Evolutionary conservation across 1,140 invertebrate genomes (phyloP), one percentile per base, ranked within the genome.

Genomic region (Yoshiicerus persimilis): DNA sequence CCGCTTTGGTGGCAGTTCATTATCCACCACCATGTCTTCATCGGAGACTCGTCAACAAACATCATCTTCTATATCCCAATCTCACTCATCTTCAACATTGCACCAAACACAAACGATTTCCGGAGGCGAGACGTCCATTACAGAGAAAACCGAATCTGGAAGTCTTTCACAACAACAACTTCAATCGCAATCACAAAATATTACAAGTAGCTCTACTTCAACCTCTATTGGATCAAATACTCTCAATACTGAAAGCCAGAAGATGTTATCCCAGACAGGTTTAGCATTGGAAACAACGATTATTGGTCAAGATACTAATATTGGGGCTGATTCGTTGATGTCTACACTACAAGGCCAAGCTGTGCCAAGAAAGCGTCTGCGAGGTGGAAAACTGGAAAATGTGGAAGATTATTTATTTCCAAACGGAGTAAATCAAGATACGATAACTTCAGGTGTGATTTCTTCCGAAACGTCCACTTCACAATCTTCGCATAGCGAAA

Each of bases 351-450:
- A 87, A 75, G 8, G 38, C 6, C 62, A 70, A 27, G 64, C 23
- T 27, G 34, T 25, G 0, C 77, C 86, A 16, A 77, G 84, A 62
- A 84, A 75, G 20, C 47, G 89, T 13, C 85, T 90, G 0, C 64
- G 89, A 16, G 89, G 89, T 11, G 64, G 66, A 23, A 90, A 90
- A 88, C 39, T 90, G 10, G 89, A 90, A 75, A 90, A n/a, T 39
- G 85, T 90, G 0, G 89, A 90, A n/a, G 89, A 89, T 10, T 90
- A 88, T 38, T 86, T 90, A 36, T 90, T 87, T 39, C 87, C 89
- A 23, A 39, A 86, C 34, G 89, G 80, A 32, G 83, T 75, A 36
- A 85, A 86, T 32, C 83, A 84, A 27, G 47, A 80, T 20, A 80
- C 34, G 6, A 10, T 36, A 5, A 34, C 32, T 5, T 38, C 34